Percentiles rank a stretch among this genome's conserved stretches.
These are phyloP conservation scores for Druceiella hillmani DNA, from an alignment of 2,888 invertebrate species.

Conservation along the genomic window DNA sequence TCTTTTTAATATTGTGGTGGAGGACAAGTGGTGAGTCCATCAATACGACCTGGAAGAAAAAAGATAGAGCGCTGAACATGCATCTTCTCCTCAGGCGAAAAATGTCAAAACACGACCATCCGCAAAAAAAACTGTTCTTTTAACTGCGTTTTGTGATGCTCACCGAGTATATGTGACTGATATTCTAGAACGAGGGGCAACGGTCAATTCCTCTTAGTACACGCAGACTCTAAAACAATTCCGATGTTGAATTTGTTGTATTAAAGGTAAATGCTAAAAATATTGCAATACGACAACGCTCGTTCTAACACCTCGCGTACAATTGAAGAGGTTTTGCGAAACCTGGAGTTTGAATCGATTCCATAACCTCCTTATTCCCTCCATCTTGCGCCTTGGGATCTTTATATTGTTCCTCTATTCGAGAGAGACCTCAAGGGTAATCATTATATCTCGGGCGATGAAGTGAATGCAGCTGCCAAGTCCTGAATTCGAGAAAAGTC, in stretches of 20 bases:
- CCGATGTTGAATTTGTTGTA: neutral
- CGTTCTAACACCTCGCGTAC: slow-evolving; percentile 2
- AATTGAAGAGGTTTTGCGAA: neutral
- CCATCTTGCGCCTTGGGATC: neutral
- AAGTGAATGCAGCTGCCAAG: too few relatives aligned
- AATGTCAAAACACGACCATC: too few relatives aligned
- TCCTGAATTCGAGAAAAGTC: slow-evolving; percentile 1
- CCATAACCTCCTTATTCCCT: slow-evolving; percentile 1
- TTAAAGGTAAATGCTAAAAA: neutral
- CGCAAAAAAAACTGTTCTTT: too few relatives aligned
- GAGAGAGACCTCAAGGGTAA: slow-evolving; percentile 1
- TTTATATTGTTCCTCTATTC: neutral
- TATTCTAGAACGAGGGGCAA: too few relatives aligned
- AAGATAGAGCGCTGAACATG: too few relatives aligned
- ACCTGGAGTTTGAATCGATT: slow-evolving; percentile 1
- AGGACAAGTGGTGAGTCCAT: too few relatives aligned
- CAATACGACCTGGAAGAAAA: too few relatives aligned
- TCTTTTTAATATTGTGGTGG: too few relatives aligned
- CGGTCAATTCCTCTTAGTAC: too few relatives aligned
- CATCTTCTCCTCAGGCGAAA: too few relatives aligned
- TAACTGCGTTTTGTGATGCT: too few relatives aligned
- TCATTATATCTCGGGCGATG: neutral
- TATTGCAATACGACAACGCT: neutral
- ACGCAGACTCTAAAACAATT: neutral
- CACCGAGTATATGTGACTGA: too few relatives aligned